phyloP scores from a whole-genome alignment of 2,797 vertebrate genomes.

The Enteromius trimaculatus region DNA sequence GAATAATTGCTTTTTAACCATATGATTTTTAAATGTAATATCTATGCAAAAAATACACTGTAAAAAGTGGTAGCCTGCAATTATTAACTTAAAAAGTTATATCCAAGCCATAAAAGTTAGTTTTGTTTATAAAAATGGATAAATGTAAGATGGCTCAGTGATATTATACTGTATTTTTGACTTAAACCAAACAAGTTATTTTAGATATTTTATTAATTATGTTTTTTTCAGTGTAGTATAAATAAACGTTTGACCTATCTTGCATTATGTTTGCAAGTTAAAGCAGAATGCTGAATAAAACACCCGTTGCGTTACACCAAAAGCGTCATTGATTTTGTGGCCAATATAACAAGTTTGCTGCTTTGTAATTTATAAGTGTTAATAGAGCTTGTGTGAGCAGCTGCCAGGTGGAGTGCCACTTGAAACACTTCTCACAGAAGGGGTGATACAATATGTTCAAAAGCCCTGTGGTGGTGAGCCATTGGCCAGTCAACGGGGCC shows the following conservation, averaged over 20 bases:
- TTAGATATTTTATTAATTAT: not conserved
- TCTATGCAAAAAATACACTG: not conserved
- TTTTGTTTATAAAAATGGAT: not conserved
- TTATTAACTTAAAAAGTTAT: not conserved
- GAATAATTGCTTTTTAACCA: not conserved
- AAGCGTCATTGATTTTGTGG: slow-evolving; percentile 27
- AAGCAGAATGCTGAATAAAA: slow-evolving; percentile 20
- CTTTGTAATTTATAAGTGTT: slow-evolving; percentile 35
- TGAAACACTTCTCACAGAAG: slow-evolving; percentile 46
- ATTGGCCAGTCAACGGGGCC: slow-evolving; percentile 28
- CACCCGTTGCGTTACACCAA: slow-evolving; percentile 6
- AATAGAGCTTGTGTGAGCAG: slow-evolving; percentile 13
- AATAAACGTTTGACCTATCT: not conserved
- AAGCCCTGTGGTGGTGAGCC: slow-evolving; percentile 34
- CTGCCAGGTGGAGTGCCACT: slow-evolving; percentile 45
- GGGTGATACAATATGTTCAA: slow-evolving; percentile 42
- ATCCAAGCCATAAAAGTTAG: not conserved
- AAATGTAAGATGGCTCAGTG: not conserved
- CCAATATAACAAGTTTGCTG: slow-evolving; percentile 31
- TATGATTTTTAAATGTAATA: not conserved
- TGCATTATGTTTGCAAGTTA: not conserved
- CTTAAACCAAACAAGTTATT: not conserved
- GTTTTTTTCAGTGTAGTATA: not conserved
- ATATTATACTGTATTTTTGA: not conserved
- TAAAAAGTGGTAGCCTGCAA: not conserved